Evolutionary conservation across 2,797 vertebrate genomes (phyloP).

Genomic region (Prunella strophiata): DNA sequence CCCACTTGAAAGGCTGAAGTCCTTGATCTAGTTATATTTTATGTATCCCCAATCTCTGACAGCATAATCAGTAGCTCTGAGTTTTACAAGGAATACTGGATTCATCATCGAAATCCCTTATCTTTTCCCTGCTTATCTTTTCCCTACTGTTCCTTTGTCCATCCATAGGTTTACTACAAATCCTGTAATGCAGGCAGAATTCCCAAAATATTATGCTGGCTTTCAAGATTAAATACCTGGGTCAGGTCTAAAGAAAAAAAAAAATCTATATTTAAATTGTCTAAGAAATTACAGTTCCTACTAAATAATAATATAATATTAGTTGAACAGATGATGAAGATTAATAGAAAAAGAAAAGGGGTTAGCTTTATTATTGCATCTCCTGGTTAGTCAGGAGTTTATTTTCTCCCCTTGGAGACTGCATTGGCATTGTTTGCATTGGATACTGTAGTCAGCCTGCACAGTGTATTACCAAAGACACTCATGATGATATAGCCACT

Average conservation of each 20-base stretch:
- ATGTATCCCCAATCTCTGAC: not conserved
- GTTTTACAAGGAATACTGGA: not conserved
- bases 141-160: not conserved
- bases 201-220: not conserved
- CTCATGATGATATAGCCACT: not conserved
- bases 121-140: not conserved
- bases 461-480: not conserved
- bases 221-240: not conserved
- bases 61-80: not conserved
- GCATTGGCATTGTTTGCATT: not conserved
- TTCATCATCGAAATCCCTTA: rapidly evolving
- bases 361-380: not conserved
- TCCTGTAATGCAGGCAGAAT: not conserved
- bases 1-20: not conserved
- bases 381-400: not conserved
- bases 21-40: not conserved
- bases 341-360: not conserved
- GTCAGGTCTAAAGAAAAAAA: not conserved
- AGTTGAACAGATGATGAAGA: not conserved
- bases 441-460: not conserved
- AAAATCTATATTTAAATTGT: not conserved
- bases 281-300: not conserved
- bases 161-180: not conserved
- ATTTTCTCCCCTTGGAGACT: slow-evolving; percentile 4
- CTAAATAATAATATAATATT: not conserved